Evolutionary conservation across 2,888 invertebrate genomes (phyloP).

Genomic region (Piscicola geometra): DNA sequence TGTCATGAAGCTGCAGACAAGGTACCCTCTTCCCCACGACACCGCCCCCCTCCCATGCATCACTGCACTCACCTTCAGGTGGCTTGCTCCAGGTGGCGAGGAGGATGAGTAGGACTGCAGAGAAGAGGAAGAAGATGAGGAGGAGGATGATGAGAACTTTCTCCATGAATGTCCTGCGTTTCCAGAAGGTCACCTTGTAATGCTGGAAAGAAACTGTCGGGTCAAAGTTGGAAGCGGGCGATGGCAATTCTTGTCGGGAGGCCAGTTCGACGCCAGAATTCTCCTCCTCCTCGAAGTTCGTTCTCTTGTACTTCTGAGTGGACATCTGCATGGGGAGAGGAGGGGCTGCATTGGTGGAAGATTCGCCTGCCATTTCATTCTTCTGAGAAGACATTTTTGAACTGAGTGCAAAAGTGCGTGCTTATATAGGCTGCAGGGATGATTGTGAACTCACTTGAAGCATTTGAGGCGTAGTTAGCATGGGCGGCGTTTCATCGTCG

Average conservation of each 20-base stretch:
- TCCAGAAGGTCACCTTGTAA: conserved; percentile 48
- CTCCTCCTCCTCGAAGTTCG: conserved; percentile 55
- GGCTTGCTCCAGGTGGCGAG: conserved; percentile 6
- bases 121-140: conserved; percentile 44
- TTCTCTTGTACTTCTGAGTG: conserved; percentile 53
- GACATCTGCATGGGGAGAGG: conserved; percentile 52
- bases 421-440: not conserved
- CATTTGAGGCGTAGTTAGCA: conserved; percentile 6
- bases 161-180: conserved; percentile 48
- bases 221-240: conserved; percentile 49
- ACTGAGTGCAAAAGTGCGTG: not conserved
- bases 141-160: conserved; percentile 46
- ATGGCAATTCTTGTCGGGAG: conserved; percentile 39
- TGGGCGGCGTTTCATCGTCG: too few species aligned
- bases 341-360: too few species aligned
- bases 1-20: too few species aligned
- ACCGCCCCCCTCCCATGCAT: too few species aligned
- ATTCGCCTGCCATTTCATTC: not conserved
- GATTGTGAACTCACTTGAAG: not conserved
- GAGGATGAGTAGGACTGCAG: conserved; percentile 46
- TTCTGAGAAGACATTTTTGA: not conserved
- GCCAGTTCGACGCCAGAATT: conserved; percentile 46
- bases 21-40: too few species aligned
- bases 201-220: conserved; percentile 49
- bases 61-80: not conserved